A percentile compares a stretch with the other conserved stretches of the same genome.
phyloP scores from a whole-genome alignment of 2,797 vertebrate species.

The Chaetophractus vellerosus region DNA sequence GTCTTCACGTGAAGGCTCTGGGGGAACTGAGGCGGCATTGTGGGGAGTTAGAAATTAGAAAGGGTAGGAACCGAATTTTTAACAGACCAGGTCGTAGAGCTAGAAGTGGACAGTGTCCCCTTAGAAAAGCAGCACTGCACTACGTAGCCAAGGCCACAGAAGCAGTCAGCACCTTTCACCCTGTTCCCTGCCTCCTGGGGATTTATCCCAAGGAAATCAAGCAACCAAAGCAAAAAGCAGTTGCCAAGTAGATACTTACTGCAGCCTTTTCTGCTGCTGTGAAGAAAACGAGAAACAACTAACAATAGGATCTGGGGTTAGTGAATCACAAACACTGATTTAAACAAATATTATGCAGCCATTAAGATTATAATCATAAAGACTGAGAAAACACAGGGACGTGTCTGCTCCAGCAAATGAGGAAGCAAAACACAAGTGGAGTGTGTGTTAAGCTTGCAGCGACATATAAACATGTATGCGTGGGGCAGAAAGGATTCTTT shows the following conservation, averaged over 20 bases:
- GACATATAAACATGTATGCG: rapidly evolving
- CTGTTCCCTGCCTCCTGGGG: slow-evolving; percentile 40
- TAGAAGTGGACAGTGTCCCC: neutral
- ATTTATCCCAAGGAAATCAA: slow-evolving; percentile 59
- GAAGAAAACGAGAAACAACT: neutral
- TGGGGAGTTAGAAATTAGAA: slow-evolving; percentile 1
- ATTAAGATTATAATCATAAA: neutral
- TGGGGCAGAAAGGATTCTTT: neutral
- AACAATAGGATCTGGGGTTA: neutral
- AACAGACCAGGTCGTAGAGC: neutral
- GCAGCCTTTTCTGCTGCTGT: neutral
- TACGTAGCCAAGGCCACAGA: neutral
- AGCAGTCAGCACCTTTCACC: neutral
- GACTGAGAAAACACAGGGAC: neutral
- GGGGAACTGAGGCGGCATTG: neutral
- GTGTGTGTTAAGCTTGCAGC: rapidly evolving
- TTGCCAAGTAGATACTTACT: neutral
- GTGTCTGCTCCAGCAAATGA: slow-evolving; percentile 8
- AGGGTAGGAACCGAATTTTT: neutral
- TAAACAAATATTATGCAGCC: slow-evolving; percentile 23
- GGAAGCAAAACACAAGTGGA: neutral
- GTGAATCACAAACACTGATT: neutral
- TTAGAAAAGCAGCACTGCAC: neutral
- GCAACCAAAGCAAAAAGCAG: neutral
- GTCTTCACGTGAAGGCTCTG: neutral